These are phyloP conservation scores for Hetaerina titia DNA, from an alignment of 2,888 invertebrate genomes.

Conservation along the genomic window DNA sequence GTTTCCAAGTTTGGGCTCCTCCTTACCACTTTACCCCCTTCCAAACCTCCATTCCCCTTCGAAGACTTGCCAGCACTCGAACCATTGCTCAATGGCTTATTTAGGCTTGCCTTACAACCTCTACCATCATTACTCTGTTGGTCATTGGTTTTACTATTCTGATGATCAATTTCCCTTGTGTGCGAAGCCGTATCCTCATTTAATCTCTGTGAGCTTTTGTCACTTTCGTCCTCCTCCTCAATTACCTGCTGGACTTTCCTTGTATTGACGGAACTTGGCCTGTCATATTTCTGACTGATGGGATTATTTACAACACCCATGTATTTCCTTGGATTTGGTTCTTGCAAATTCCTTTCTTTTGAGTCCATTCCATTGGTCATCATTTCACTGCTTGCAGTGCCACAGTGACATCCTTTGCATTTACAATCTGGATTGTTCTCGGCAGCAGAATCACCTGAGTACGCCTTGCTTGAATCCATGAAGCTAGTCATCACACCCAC, in stretches of 20 bases:
- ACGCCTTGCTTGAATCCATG: slow-evolving; percentile 77
- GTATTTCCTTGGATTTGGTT: background rate
- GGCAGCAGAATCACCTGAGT: background rate
- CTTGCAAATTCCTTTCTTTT: background rate
- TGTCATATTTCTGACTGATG: background rate
- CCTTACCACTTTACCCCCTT: background rate
- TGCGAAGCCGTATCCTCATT: background rate
- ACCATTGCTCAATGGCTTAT: background rate
- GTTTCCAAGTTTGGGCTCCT: background rate
- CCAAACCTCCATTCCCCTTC: background rate
- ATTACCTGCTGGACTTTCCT: background rate
- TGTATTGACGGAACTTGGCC: background rate
- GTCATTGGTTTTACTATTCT: background rate
- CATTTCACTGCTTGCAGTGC: background rate
- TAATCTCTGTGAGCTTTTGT: background rate
- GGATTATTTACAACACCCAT: background rate
- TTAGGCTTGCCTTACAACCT: background rate
- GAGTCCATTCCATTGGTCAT: background rate
- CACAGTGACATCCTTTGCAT: background rate
- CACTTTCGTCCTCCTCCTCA: slow-evolving; percentile 48
- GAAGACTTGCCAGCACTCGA: background rate
- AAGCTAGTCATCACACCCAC: slow-evolving; percentile 87
- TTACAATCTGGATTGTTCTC: background rate
- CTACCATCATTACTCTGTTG: too few species aligned
- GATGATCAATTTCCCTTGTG: background rate